These are phyloP conservation scores for Homarus gammarus DNA, from an alignment of 2,888 invertebrate genomes.

Conservation along the genomic window DNA sequence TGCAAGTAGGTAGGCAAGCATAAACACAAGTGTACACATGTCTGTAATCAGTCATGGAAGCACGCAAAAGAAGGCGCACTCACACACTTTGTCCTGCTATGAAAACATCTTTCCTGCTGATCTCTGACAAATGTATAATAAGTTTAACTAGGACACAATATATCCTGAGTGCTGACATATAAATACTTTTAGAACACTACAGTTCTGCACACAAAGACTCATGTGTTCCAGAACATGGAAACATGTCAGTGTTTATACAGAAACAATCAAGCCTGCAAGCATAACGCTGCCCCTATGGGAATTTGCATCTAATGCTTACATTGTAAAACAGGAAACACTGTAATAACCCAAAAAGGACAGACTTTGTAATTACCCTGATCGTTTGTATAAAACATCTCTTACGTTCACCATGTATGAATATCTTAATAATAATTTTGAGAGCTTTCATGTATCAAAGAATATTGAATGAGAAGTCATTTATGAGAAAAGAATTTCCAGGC, in stretches of 20 bases:
- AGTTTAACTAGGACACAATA: background rate
- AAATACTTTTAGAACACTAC: background rate
- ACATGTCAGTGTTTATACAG: background rate
- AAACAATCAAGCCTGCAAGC: background rate
- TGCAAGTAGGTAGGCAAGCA: background rate
- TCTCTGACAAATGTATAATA: background rate
- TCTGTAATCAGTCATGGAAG: too few species aligned
- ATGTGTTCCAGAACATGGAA: background rate
- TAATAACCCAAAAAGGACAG: background rate
- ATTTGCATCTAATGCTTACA: background rate
- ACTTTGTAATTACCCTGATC: background rate
- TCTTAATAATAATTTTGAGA: background rate
- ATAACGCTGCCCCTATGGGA: background rate
- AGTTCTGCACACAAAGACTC: background rate
- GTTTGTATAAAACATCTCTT: background rate
- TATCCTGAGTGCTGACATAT: background rate
- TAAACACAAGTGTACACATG: too few species aligned
- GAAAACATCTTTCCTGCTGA: background rate
- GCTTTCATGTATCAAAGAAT: background rate
- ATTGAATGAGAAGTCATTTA: background rate
- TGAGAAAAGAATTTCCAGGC: background rate
- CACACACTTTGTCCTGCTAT: background rate
- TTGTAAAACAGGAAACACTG: background rate
- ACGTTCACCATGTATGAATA: background rate
- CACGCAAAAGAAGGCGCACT: too few species aligned